phyloP scores from a whole-genome alignment of 1,140 invertebrate species.

The Pseudomyrmex flavicornis region DNA sequence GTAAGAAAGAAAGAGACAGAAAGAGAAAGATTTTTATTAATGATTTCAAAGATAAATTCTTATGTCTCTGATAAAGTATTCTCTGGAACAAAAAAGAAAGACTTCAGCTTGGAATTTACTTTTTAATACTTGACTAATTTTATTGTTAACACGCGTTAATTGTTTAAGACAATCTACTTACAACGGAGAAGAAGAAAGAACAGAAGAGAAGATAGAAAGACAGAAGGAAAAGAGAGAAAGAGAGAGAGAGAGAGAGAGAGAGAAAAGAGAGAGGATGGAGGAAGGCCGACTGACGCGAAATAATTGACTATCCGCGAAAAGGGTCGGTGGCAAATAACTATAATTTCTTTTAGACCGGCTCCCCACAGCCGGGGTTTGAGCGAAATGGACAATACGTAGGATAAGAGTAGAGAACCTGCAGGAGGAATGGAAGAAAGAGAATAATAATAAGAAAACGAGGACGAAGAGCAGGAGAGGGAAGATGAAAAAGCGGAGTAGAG shows the following conservation, averaged over 20 bases:
- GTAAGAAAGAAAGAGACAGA: not conserved
- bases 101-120: not conserved
- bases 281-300: conserved; percentile 81
- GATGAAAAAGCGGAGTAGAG: conserved; percentile 35
- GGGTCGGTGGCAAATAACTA: conserved; percentile 83
- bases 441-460: conserved; percentile 56
- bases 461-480: not conserved
- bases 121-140: not conserved
- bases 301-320: conserved; percentile 81
- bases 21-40: not conserved
- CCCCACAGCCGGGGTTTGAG: conserved; percentile 78
- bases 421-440: conserved; percentile 34
- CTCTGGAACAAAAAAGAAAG: not conserved
- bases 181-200: conserved; percentile 18
- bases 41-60: too few species aligned
- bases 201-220: not conserved
- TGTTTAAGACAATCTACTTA: conserved; percentile 22
- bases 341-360: conserved; percentile 82
- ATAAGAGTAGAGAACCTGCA: conserved; percentile 37
- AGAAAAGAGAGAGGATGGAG: not conserved
- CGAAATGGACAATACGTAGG: conserved; percentile 69
- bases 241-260: not conserved
- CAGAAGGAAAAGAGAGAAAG: too few species aligned
- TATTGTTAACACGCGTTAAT: not conserved
- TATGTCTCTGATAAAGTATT: not conserved